Conservation (phyloP, 2,113 vertebrate species). For the Numenius arquata region DNA sequence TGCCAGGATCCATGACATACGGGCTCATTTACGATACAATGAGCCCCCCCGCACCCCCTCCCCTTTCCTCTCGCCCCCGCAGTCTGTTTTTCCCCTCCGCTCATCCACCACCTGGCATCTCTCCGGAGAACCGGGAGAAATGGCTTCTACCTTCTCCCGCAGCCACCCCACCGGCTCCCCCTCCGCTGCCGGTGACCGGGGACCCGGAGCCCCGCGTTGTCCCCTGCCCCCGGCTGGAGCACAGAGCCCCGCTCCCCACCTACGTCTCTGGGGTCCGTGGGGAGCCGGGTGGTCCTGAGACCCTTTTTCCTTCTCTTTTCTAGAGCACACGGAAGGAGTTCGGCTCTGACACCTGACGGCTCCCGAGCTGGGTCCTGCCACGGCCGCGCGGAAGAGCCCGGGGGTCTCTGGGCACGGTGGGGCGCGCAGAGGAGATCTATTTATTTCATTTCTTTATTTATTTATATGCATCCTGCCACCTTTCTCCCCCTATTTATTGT, state of each 20-base stretch:
- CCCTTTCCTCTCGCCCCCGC: neutral
- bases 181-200: rapidly evolving
- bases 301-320: neutral
- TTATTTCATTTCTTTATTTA: neutral
- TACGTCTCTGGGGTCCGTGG: neutral
- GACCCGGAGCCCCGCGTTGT: neutral
- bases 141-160: neutral
- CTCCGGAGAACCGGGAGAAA: conserved; percentile 11
- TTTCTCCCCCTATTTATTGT: rapidly evolving
- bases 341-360: neutral
- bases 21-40: conserved; percentile 38
- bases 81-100: neutral
- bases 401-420: rapidly evolving
- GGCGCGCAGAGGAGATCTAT: neutral
- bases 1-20: conserved; percentile 46
- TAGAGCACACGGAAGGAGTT: neutral
- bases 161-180: neutral
- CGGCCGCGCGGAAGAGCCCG: neutral
- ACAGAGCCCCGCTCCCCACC: neutral
- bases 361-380: neutral
- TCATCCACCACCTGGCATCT: conserved; percentile 62
- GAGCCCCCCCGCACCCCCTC: neutral
- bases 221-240: neutral
- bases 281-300: neutral
- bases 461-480: neutral